phyloP scores from a whole-genome alignment of 2,113 vertebrate species.

The Centropus unirufus region DNA sequence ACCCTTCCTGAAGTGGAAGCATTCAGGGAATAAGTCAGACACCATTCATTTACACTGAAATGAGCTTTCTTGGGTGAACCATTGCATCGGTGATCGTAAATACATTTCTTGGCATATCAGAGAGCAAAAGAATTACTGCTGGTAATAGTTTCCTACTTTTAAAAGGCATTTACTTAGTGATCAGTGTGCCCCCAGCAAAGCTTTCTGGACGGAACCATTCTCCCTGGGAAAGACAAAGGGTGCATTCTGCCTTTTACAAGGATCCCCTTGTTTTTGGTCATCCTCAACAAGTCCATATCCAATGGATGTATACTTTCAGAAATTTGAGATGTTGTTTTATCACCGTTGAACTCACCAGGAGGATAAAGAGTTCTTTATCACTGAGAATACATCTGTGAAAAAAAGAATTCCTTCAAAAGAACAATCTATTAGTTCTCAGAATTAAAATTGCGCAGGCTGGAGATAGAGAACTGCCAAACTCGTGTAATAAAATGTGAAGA shows the following conservation, averaged over 20 bases:
- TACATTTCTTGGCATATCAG: background rate
- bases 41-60: background rate
- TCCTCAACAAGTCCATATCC: background rate
- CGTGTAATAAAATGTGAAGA: background rate
- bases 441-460: background rate
- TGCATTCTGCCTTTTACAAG: slow-evolving; percentile 30
- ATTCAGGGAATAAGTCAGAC: background rate
- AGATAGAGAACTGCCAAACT: background rate
- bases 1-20: background rate
- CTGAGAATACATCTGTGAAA: background rate
- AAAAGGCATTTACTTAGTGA: background rate
- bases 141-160: background rate
- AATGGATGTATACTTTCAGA: slow-evolving; percentile 11
- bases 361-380: background rate
- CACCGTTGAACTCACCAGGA: background rate
- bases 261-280: slow-evolving; percentile 6
- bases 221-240: background rate
- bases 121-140: background rate
- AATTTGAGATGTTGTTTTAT: slow-evolving; percentile 8
- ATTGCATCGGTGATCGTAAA: background rate
- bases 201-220: background rate
- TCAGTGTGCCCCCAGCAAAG: background rate
- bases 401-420: background rate
- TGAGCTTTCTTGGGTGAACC: background rate
- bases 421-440: background rate